Base-by-base conservation (phyloP, 2,113 vertebrate genomes). In the Rhea pennata region DNA sequence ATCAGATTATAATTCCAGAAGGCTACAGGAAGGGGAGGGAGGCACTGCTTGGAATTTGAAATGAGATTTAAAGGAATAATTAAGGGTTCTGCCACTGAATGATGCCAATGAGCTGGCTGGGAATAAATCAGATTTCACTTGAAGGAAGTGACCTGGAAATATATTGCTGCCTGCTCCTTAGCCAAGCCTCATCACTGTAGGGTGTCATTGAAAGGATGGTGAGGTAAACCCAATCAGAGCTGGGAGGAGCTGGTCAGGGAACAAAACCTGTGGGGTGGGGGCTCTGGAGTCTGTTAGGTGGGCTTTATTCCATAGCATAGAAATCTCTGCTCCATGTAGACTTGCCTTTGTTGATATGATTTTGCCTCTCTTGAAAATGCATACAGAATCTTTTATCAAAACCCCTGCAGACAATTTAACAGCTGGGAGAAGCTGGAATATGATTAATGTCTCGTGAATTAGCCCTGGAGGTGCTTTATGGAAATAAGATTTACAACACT, bases 361-460 rank as follows among this genome's bases (percentile, higher is more conserved):
- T 93, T 92, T 86, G 54, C 53, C 82, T 88, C 50, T 39, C 39
- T 69, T 86, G 72, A 90, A 95, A 95, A 89, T 15, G 54, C 82
- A 94, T 67, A 76, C 64, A 91, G 82, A 94, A 95, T 91, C 89
- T 95, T 96, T 94, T 77, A 91, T 92, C 95, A 93, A 96, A 96
- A 90, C 50, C 74, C 71, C 78, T 48, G 75, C 74, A 87, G 94
- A 95, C 79, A 87, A 95, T 71, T 86, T 95, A 95, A 95, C 92
- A 97, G 87, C 96, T 96, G 96, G 89, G 89, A 90, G 94, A 95
- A 95, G 87, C 78, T 95, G 82, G 94, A 95, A 96, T 91, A 90
- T 95, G 91, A 95, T 95, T 94, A 95, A 95, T 65, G 89, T 90
- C 87, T 94, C 29, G 17, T 96, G 95, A 96, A 93, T 93, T 95